Percentiles rank a stretch among this genome's conserved stretches.
Evolutionary conservation across 1,140 invertebrate species (phyloP).

Genomic region (Drosophila pseudoobscura): DNA sequence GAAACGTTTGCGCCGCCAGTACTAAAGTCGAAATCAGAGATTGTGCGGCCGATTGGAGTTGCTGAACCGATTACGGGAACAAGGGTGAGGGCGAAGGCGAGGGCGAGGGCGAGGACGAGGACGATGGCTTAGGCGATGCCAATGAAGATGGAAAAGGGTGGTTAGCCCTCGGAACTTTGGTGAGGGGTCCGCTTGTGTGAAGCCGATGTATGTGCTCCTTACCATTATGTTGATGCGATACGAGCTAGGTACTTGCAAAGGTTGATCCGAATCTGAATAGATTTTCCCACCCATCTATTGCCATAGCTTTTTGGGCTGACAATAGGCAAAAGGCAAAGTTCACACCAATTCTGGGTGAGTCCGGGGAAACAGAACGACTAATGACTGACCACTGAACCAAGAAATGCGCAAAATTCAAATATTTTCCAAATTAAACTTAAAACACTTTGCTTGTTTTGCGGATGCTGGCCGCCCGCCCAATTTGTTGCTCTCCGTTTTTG

Average conservation of each 20-base stretch:
- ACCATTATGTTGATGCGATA: conserved; percentile 8
- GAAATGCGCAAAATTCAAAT: conserved; percentile 82
- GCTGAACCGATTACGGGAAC: conserved; percentile 13
- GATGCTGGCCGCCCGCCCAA: conserved; percentile 5
- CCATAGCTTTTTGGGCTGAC: conserved; percentile 28
- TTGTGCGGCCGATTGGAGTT: conserved; percentile 74
- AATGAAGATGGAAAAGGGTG: too few species aligned
- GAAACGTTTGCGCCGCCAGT: conserved; percentile 57
- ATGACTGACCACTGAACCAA: conserved; percentile 66
- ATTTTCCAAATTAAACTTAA: conserved; percentile 80
- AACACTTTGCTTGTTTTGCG: conserved; percentile 57
- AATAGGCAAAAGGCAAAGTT: conserved; percentile 13
- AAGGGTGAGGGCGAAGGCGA: conserved; percentile 31
- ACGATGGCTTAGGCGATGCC: background rate
- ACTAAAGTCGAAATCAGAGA: conserved; percentile 61
- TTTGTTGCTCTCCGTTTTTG: conserved; percentile 50
- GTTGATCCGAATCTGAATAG: conserved; percentile 31
- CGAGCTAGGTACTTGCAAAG: conserved; percentile 47
- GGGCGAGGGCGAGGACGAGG: conserved; percentile 3
- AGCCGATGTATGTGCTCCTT: too few species aligned
- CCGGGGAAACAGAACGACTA: conserved; percentile 1
- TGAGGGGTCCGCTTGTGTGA: conserved; percentile 27
- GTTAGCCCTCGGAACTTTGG: conserved; percentile 1
- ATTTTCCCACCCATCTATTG: conserved; percentile 50
- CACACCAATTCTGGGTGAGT: conserved; percentile 43